Evolutionary conservation across 1,140 invertebrate genomes (phyloP).

Genomic region (Rhysida immarginata): DNA sequence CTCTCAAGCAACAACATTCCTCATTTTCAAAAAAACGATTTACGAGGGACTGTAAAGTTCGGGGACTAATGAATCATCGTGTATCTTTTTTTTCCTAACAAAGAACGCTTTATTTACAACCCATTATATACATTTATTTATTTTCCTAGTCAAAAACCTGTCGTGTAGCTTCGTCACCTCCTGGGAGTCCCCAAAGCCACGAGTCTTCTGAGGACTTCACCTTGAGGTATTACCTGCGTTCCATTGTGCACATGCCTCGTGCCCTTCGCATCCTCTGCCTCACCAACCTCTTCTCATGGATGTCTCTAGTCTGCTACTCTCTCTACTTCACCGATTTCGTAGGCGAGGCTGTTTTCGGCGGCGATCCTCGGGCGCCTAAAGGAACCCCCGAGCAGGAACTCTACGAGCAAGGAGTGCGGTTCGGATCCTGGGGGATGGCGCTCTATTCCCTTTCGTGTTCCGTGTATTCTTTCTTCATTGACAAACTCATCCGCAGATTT

Average conservation of each 20-base stretch:
- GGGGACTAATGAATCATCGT: too few relatives aligned
- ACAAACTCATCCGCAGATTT: slow-evolving; percentile 66
- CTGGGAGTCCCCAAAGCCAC: too few relatives aligned
- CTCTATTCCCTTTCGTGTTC: slow-evolving; percentile 90
- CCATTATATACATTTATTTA: too few relatives aligned
- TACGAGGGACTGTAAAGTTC: too few relatives aligned
- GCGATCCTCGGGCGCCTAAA: slow-evolving; percentile 61
- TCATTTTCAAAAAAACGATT: too few relatives aligned
- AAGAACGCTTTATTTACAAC: too few relatives aligned
- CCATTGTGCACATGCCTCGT: slow-evolving; percentile 75
- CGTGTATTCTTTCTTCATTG: slow-evolving; percentile 76
- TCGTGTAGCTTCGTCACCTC: too few relatives aligned
- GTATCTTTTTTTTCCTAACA: too few relatives aligned
- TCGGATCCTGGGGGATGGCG: slow-evolving; percentile 92
- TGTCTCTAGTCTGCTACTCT: slow-evolving; percentile 92
- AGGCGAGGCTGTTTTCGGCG: slow-evolving; percentile 85
- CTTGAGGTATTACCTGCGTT: slow-evolving; percentile 57
- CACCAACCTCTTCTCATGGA: slow-evolving; percentile 94
- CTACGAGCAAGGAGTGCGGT: slow-evolving; percentile 82
- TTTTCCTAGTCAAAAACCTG: too few relatives aligned
- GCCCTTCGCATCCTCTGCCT: slow-evolving; percentile 73
- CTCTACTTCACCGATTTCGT: slow-evolving; percentile 96
- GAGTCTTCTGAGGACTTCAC: too few relatives aligned
- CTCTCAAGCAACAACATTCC: too few relatives aligned
- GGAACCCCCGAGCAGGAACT: slow-evolving; percentile 40